Evolutionary conservation across 64 coral and sea anemone genomes (phyloP), one percentile per base, ranked within the genome.

Genomic region (Stichodactyla mertensii): DNA sequence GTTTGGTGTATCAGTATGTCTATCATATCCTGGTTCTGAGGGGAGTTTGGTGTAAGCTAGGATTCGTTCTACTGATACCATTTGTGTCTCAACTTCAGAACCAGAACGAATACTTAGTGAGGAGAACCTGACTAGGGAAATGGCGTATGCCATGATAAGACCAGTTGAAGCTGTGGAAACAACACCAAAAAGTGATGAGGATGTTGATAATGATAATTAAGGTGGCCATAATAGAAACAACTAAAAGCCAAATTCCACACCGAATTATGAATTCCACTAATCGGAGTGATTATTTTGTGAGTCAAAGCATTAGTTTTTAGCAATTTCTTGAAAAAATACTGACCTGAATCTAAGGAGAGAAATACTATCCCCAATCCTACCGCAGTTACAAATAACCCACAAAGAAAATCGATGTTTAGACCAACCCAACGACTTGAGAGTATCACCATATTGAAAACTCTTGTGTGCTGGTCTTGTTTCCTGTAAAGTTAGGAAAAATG

Each of bases 1-100:
- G n/a, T 52, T 36, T 78, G 83, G 83, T 16, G 54, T 83, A 22
- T 52, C 6, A 16, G 54, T 81, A 4, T 14, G n/a, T 60, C 31
- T 79, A 31, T 52, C 51, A 54, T 91, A 91, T 19, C 83, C 89
- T 53, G 88, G 80, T 36, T 45, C 36, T 45, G 36, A 45, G 36
- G 36, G 36, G 36, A 45, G 36, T 45, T 45, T 45, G 36, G 36
- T 45, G 36, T 45, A 45, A 45, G 36, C 36, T 45, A 45, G 36
- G 3, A 45, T 45, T 45, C 36, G 36, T 89, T 89, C 88, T 20
- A 83, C 88, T 19, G 88, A 89, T n/a, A 79, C 84, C 88, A 89
- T 91, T 16, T 58, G 27, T 52, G 78, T 86, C 60, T 90, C 88
- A 1, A 69, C 67, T 53, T 90, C 88, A 6, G 88, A 54, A 5